Evolutionary conservation across 2,113 vertebrate species (phyloP).

Genomic region (Sphyrna mokarran): DNA sequence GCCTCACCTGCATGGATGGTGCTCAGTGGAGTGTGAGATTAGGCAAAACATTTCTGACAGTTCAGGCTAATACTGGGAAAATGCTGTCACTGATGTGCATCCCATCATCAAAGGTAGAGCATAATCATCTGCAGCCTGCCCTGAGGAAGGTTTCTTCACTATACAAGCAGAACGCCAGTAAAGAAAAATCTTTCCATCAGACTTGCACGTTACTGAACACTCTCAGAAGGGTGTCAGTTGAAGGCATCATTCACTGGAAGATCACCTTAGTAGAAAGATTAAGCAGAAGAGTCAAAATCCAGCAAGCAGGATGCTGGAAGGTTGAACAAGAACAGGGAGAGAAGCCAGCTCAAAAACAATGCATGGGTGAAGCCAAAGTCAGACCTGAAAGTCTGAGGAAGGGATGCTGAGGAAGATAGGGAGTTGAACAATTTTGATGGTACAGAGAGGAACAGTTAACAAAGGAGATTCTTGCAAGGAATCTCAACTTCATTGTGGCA

Average conservation of each 20-base stretch:
- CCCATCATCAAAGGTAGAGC: background rate
- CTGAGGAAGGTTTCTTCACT: background rate
- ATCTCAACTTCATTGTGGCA: background rate
- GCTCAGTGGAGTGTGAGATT: background rate
- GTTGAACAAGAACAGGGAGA: background rate
- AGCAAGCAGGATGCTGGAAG: background rate
- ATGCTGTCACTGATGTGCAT: background rate
- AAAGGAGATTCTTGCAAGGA: background rate
- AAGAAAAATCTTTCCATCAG: background rate
- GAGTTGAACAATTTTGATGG: background rate
- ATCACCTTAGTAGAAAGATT: background rate
- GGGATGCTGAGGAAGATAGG: background rate
- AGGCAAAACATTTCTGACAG: background rate
- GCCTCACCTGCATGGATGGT: background rate
- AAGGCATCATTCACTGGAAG: background rate
- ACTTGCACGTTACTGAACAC: background rate
- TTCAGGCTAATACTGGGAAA: background rate
- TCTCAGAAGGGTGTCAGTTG: background rate
- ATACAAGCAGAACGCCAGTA: background rate
- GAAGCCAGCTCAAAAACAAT: background rate
- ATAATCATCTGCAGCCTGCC: background rate
- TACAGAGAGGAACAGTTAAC: background rate
- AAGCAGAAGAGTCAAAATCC: background rate
- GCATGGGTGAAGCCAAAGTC: background rate
- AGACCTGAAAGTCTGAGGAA: background rate